These are phyloP conservation scores for Balaeniceps rex DNA, from an alignment of 2,113 vertebrate genomes.

Conservation along the genomic window DNA sequence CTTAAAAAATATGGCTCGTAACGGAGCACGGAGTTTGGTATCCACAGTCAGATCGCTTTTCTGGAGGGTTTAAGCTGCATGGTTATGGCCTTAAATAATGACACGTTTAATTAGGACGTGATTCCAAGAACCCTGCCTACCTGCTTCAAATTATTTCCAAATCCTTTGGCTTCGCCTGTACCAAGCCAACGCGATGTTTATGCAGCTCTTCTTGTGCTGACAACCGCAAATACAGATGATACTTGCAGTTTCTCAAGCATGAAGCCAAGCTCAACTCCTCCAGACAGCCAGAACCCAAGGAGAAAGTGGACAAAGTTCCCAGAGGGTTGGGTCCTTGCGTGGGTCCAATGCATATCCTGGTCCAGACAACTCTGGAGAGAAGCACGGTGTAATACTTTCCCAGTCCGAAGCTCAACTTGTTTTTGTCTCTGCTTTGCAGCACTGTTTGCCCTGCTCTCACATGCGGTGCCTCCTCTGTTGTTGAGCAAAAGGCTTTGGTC, in stretches of 20 bases:
- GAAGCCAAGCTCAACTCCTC: not conserved
- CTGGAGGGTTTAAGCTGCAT: not conserved
- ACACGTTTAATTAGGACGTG: not conserved
- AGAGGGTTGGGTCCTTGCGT: not conserved
- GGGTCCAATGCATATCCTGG: not conserved
- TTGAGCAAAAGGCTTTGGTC: not conserved
- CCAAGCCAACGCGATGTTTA: not conserved
- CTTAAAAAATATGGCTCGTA: not conserved
- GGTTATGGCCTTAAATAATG: too few relatives aligned
- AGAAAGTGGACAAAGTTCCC: not conserved
- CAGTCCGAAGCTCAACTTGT: not conserved
- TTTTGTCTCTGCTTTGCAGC: not conserved
- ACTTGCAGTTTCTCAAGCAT: not conserved
- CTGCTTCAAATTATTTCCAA: not conserved
- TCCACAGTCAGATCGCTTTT: not conserved
- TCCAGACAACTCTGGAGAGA: not conserved
- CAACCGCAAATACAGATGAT: not conserved
- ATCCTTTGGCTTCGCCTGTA: not conserved
- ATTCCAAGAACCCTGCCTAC: not conserved
- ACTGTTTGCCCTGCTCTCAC: not conserved
- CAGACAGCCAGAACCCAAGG: not conserved
- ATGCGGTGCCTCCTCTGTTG: too few relatives aligned
- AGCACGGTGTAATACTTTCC: accelerated
- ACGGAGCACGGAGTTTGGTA: not conserved
- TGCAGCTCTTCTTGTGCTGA: too few relatives aligned